Evolutionary conservation across 2,797 vertebrate species (phyloP), one percentile per base, ranked within the genome.

Genomic region (Hippocampus kuda): DNA sequence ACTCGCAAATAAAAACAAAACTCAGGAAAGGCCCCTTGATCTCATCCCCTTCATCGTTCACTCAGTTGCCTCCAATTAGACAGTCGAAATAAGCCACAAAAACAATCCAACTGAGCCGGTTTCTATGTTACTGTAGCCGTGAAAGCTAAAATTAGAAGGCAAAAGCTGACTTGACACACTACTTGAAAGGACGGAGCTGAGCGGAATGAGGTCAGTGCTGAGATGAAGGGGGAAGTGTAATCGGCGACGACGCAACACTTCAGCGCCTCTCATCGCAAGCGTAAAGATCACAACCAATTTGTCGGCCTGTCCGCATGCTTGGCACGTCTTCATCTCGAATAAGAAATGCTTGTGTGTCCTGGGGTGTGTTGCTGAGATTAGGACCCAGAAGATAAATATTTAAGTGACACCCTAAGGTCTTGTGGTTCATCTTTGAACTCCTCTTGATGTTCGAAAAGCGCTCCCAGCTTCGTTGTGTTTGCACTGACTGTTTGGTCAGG

Each of bases 401-500:
- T 63, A 34, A 34, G n/a, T 81, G 79, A 80, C 73, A 68, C 75
- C 72, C 22, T 38, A 57, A 65, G 74, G 60, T 66, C 2, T 66
- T 30, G 0, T 57, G 72, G 59, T 77, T 82, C 78, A 84, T 86
- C 79, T 86, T 73, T 82, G 77, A 77, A 76, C 79, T 68, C 64
- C 75, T 59, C 65, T 74, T 61, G 75, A 84, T 77, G 60, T 63
- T 41, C 4, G 61, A 34, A 41, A 63, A 63, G 38, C 13, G 38
- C 61, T 62, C 34, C 10, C 6, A 22, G 30, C 61, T 59, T 59
- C 4, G 13, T 59, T 30, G 24, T 57, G 24, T 59, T 24, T 59
- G 27, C 3, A 4, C 26, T 27, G 5, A 49, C 1, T 26, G 24
- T 26, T 56, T 26, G 24, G n/a, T 9, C 11, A 7, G 26, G 11